A percentile compares a stretch with the other conserved stretches of the same genome.
Evolutionary conservation across 1,140 invertebrate species (phyloP).

Genomic region (Aporrectodea caliginosa): DNA sequence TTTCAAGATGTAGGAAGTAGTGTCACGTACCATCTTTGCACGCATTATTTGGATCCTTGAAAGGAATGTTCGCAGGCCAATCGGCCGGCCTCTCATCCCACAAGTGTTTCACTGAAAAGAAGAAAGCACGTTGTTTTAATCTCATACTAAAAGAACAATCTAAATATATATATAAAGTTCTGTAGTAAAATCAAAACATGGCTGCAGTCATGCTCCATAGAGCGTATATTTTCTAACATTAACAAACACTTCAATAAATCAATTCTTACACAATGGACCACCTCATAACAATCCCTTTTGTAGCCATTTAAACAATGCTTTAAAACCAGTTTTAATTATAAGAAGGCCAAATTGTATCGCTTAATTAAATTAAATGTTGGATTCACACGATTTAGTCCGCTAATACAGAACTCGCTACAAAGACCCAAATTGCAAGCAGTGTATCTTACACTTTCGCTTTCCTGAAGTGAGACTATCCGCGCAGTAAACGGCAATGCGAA

Average conservation of each 20-base stretch:
- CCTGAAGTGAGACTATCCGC: neutral
- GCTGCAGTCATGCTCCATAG: neutral
- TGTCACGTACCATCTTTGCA: constrained; percentile 10
- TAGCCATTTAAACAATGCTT: neutral
- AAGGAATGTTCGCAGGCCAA: constrained; percentile 18
- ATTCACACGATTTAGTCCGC: neutral
- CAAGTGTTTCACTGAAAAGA: constrained; percentile 16
- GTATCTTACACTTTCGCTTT: constrained; percentile 10
- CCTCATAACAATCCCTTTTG: neutral
- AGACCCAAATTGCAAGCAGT: neutral
- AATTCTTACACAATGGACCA: too few species aligned
- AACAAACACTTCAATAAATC: too few species aligned
- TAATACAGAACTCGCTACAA: neutral
- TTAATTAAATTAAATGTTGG: neutral
- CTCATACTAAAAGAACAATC: neutral
- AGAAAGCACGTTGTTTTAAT: neutral
- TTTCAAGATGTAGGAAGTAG: too few species aligned
- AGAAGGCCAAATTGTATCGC: too few species aligned
- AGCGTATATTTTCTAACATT: too few species aligned
- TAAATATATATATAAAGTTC: neutral
- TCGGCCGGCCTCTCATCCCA: constrained; percentile 21
- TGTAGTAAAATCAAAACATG: neutral
- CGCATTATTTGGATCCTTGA: constrained; percentile 26
- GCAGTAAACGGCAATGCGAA: constrained; percentile 14
- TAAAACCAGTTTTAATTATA: too few species aligned